These are phyloP conservation scores for Macrocentrus cingulum DNA, from an alignment of 1,140 invertebrate species.

Conservation along the genomic window DNA sequence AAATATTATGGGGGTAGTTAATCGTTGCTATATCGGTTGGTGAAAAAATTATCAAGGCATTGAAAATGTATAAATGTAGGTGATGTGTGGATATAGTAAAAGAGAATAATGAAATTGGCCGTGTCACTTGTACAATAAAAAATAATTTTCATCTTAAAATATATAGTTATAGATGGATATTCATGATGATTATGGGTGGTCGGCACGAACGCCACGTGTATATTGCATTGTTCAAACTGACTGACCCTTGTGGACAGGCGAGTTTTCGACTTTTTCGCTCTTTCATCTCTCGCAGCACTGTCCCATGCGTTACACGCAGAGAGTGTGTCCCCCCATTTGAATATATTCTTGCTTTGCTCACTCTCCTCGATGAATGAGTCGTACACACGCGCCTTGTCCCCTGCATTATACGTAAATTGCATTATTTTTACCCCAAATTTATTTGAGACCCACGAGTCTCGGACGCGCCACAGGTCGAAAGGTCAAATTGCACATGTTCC, in stretches of 20 bases:
- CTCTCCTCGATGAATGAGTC: constrained; percentile 24
- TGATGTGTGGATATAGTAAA: too few relatives aligned
- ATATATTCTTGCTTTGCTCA: constrained; percentile 41
- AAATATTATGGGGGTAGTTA: too few relatives aligned
- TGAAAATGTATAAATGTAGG: too few relatives aligned
- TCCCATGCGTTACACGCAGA: constrained; percentile 12
- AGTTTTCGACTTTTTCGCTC: neutral
- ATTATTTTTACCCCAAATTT: constrained; percentile 61
- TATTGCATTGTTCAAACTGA: neutral
- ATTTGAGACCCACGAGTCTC: constrained; percentile 22
- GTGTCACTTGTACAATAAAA: too few relatives aligned
- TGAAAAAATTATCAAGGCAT: too few relatives aligned
- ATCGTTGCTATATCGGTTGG: too few relatives aligned
- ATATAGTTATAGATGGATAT: too few relatives aligned
- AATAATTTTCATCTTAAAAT: too few relatives aligned
- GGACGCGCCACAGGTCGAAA: constrained; percentile 47
- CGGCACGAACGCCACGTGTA: neutral
- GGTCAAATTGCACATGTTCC: constrained; percentile 58
- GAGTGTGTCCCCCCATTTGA: constrained; percentile 45
- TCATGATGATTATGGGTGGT: neutral
- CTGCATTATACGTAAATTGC: constrained; percentile 59
- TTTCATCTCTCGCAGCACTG: constrained; percentile 13
- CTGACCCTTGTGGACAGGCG: neutral
- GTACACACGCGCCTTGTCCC: constrained; percentile 31
- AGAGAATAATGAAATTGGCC: too few relatives aligned